Conservation (phyloP, 2,113 vertebrate species). For the Crotalus horridus region DNA sequence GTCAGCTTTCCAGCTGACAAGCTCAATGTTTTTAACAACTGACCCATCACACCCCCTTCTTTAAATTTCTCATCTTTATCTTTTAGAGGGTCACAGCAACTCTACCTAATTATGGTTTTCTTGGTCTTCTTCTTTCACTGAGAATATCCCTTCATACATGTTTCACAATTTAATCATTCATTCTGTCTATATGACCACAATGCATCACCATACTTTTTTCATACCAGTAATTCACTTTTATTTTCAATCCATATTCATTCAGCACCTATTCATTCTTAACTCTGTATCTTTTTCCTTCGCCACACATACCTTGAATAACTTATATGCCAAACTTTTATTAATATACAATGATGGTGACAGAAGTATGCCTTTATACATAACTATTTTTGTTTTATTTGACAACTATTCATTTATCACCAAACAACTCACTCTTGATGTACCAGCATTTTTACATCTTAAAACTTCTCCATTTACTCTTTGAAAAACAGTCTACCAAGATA, state of each 20-base stretch:
- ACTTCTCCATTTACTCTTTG: not conserved
- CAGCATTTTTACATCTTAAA: not conserved
- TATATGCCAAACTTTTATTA: not conserved
- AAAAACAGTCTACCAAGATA: not conserved
- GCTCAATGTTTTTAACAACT: not conserved
- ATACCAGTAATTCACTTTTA: not conserved
- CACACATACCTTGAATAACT: not conserved
- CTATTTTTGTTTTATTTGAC: not conserved
- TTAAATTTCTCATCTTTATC: not conserved
- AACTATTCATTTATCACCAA: not conserved
- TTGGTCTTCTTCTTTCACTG: not conserved
- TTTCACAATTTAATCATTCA: not conserved
- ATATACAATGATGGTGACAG: not conserved
- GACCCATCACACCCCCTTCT: not conserved
- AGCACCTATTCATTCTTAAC: not conserved
- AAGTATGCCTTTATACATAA: not conserved
- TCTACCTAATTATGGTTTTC: not conserved
- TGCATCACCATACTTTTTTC: not conserved
- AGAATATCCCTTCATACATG: not conserved
- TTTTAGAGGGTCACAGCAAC: not conserved
- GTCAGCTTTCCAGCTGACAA: not conserved
- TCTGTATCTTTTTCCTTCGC: not conserved
- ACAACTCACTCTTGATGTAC: not conserved
- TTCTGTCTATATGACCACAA: not conserved
- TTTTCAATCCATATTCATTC: not conserved